Evolutionary conservation across 1,140 invertebrate genomes (phyloP).

Genomic region (Caenorhabditis inopinata): DNA sequence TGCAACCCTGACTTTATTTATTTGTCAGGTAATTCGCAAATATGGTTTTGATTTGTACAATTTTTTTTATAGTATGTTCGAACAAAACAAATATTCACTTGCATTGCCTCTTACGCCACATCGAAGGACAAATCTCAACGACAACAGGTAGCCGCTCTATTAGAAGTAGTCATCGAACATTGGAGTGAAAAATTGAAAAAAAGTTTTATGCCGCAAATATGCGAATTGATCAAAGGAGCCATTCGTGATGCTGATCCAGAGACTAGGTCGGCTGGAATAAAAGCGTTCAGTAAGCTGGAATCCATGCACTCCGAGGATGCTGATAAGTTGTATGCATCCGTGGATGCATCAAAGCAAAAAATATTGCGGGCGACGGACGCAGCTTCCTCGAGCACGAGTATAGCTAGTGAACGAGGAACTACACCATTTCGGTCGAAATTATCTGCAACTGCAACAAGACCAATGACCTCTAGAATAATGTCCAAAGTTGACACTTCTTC

Average conservation of each 20-base stretch:
- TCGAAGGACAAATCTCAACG: constrained; percentile 14
- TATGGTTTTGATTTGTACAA: neutral
- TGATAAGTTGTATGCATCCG: neutral
- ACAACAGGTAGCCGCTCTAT: neutral
- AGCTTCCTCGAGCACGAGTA: neutral
- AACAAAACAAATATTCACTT: constrained; percentile 2
- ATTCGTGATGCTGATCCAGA: constrained; percentile 2
- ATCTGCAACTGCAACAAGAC: neutral
- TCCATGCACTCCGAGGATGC: neutral
- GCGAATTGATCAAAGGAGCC: neutral
- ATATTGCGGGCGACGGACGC: neutral
- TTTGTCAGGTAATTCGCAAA: neutral
- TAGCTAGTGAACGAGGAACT: neutral
- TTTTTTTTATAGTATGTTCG: neutral
- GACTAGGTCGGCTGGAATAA: neutral
- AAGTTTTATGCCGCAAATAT: neutral
- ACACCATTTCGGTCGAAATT: constrained; percentile 1
- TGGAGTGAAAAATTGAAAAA: neutral
- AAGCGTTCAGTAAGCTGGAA: neutral
- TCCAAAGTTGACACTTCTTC: constrained; percentile 7
- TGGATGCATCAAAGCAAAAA: neutral
- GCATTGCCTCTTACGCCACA: neutral
- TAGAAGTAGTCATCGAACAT: neutral
- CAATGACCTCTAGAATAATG: neutral
- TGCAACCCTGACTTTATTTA: neutral